These are phyloP conservation scores for Dorcus hopei DNA, from an alignment of 2,888 invertebrate species.

Conservation along the genomic window DNA sequence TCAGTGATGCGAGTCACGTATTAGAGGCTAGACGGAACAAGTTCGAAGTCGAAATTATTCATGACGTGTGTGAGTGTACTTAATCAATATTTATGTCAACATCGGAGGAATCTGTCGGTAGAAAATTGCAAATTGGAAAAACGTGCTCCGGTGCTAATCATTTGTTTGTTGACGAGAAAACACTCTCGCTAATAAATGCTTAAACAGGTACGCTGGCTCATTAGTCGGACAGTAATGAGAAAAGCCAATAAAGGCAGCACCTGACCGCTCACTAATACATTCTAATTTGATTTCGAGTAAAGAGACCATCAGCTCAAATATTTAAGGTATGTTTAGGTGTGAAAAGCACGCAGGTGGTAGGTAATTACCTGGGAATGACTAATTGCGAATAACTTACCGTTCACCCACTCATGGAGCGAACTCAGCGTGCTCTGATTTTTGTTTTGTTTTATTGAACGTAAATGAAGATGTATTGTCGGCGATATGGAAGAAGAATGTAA, in stretches of 20 bases:
- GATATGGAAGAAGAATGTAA: too few relatives aligned
- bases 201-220: slow-evolving; percentile 13
- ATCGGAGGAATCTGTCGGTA: background rate
- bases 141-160: background rate
- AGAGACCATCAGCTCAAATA: slow-evolving; percentile 14
- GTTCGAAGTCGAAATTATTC: too few relatives aligned
- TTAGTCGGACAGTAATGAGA: slow-evolving; percentile 7
- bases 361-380: background rate
- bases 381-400: too few relatives aligned
- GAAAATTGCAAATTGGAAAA: slow-evolving; percentile 5
- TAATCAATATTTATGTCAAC: slow-evolving; percentile 6
- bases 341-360: slow-evolving; percentile 6
- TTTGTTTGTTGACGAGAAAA: slow-evolving; percentile 6
- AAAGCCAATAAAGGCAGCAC: slow-evolving; percentile 12
- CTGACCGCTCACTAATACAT: slow-evolving; percentile 15
- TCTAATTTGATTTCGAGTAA: slow-evolving; percentile 16
- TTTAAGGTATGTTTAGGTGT: slow-evolving; percentile 14
- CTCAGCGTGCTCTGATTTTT: too few relatives aligned
- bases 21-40: too few relatives aligned
- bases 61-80: background rate
- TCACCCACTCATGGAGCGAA: too few relatives aligned
- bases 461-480: too few relatives aligned
- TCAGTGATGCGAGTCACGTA: too few relatives aligned
- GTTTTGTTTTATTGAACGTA: too few relatives aligned
- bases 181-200: slow-evolving; percentile 5